A percentile compares a stretch with the other conserved stretches of the same genome.
phyloP scores from a whole-genome alignment of 2,113 vertebrate species.

The Solea senegalensis region DNA sequence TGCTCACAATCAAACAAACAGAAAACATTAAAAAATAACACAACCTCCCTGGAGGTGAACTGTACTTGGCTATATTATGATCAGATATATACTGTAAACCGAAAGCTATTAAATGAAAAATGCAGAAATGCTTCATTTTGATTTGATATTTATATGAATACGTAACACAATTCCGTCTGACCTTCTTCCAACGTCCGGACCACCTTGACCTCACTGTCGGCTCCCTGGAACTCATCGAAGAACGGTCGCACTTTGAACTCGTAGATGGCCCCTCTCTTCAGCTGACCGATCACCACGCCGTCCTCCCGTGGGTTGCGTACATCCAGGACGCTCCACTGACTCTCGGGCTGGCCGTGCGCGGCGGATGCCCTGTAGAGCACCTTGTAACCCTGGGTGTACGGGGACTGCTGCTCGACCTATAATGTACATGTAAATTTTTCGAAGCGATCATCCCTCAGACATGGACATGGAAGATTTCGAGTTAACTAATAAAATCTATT shows the following conservation, averaged over 20 bases:
- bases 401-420: conserved; percentile 92
- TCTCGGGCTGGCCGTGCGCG: conserved; percentile 80
- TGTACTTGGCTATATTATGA: background rate
- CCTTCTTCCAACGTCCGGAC: conserved; percentile 94
- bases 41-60: too few relatives aligned
- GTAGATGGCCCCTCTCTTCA: conserved; percentile 90
- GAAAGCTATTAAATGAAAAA: background rate
- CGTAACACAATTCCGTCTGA: conserved; percentile 15
- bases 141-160: background rate
- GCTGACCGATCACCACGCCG: conserved; percentile 85
- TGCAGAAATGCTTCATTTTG: background rate
- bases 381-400: conserved; percentile 93
- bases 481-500: too few relatives aligned
- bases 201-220: conserved; percentile 93
- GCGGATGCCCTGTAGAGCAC: conserved; percentile 86
- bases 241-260: conserved; percentile 96
- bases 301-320: conserved; percentile 86
- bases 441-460: too few relatives aligned
- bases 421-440: conserved; percentile 14
- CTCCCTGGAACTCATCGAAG: conserved; percentile 96
- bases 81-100: background rate
- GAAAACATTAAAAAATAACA: background rate
- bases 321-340: conserved; percentile 90
- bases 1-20: too few relatives aligned
- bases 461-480: conserved; percentile 2